Base-by-base conservation (phyloP, 2,888 invertebrate species). In the Drepana falcataria region DNA sequence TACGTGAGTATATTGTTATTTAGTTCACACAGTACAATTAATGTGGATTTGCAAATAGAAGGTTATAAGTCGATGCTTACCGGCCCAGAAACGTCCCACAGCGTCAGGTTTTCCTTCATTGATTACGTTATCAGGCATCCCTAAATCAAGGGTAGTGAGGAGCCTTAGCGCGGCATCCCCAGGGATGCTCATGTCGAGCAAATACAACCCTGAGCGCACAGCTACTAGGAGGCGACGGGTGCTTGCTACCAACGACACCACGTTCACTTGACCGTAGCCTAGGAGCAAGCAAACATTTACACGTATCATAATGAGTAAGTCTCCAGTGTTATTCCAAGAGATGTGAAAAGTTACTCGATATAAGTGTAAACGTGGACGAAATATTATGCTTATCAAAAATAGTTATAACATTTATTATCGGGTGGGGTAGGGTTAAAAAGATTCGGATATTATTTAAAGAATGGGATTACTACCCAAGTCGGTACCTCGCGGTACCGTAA, bases 61-160 rank as follows among this genome's bases (percentile, higher is more conserved):
- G 21, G 21, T 21, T 21, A 21, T 21, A 21, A 21, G 21, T 21
- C n/a, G 34, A 53, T 41, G 63, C 67, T 68, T 68, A 92, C 94
- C 94, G 61, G 89, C 89, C 94, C 94, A 95, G 47, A 94, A 86
- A 52, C 94, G 81, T 35, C 95, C 95, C 33, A 75, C 75, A 0
- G 88, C 77, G 69, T 95, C 95, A 3, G 93, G 91, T 77, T 95
- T 95, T 7, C 93, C 95, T 69, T 95, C 95, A 65, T 95, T 95
- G 65, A 94, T 92, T 57, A 94, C 77, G 56, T 89, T 88, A 54
- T 86, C 85, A 0, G 88, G 88, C 48, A 71, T 55, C 0, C 87
- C 87, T 0, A 71, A 52, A 63, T 88, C 88, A 2, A 87, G 57
- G 0, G 80, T 73, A 1, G 78, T 69, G 2, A 89, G 66, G 0